A percentile compares a stretch with the other conserved stretches of the same genome.
Evolutionary conservation across 2,888 invertebrate genomes (phyloP).

Genomic region (Mechanitis mazaeus): DNA sequence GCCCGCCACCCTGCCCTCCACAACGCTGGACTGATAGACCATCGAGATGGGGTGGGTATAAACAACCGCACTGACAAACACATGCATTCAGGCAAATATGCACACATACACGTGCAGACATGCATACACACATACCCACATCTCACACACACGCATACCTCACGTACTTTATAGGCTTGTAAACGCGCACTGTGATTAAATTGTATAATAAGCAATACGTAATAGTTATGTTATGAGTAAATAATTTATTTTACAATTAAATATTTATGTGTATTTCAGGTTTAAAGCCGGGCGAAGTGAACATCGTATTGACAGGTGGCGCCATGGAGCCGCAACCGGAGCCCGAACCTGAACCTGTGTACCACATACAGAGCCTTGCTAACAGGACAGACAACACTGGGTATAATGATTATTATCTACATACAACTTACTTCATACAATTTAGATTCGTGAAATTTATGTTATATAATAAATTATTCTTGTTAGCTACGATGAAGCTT

Average conservation of each 20-base stretch:
- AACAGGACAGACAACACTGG: conserved; percentile 43
- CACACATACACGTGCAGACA: no score
- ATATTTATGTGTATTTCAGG: conserved; percentile 37
- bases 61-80: not conserved
- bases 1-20: conserved; percentile 27
- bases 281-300: conserved; percentile 64
- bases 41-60: conserved; percentile 57
- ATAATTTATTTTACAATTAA: no score
- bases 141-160: no score
- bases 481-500: conserved; percentile 63
- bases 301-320: conserved; percentile 62
- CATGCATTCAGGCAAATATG: no score
- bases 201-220: no score
- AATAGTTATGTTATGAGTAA: no score
- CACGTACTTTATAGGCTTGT: no score
- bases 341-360: conserved; percentile 40
- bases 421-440: not conserved
- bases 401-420: conserved; percentile 20
- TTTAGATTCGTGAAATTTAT: not conserved
- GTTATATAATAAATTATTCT: no score
- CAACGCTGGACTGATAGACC: conserved; percentile 34
- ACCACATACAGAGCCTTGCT: conserved; percentile 59
- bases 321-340: conserved; percentile 26
- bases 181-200: no score
- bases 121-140: no score